A percentile compares a stretch with the other conserved stretches of the same genome.
Conservation (phyloP, 2,888 invertebrate species). For the Conistra vaccinii region DNA sequence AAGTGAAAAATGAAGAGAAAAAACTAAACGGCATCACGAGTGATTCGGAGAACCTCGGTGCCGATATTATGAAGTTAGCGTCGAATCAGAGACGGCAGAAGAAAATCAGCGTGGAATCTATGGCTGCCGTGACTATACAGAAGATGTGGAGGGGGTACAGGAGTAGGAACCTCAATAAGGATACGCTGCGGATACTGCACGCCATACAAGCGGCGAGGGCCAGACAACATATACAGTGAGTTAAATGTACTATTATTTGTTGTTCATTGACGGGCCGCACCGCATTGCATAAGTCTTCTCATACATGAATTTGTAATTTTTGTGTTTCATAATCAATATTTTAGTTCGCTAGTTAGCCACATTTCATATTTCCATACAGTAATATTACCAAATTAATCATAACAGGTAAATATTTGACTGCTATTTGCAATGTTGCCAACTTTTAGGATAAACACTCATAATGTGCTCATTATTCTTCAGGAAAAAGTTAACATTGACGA, state of each 20-base stretch:
- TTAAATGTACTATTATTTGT: neutral
- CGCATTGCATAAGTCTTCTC: neutral
- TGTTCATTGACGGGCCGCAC: neutral
- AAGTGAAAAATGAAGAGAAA: conserved; percentile 75
- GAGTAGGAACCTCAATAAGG: conserved; percentile 93
- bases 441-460: too few species aligned
- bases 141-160: conserved; percentile 96
- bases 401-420: too few species aligned
- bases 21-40: conserved; percentile 79
- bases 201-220: conserved; percentile 94
- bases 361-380: too few species aligned
- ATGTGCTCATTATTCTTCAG: too few species aligned
- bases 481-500: too few species aligned
- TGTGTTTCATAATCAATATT: too few species aligned
- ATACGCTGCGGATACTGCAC: conserved; percentile 91
- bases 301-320: neutral
- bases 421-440: too few species aligned
- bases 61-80: conserved; percentile 82
- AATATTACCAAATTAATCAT: too few species aligned
- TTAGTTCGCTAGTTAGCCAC: too few species aligned
- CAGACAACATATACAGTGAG: conserved; percentile 96
- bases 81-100: conserved; percentile 86
- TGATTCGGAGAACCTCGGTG: conserved; percentile 76
- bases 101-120: conserved; percentile 82
- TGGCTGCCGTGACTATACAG: conserved; percentile 95